Percentiles rank a stretch among this genome's conserved stretches.
phyloP scores from a whole-genome alignment of 2,888 invertebrate genomes.

The Myopa tessellatipennis region DNA sequence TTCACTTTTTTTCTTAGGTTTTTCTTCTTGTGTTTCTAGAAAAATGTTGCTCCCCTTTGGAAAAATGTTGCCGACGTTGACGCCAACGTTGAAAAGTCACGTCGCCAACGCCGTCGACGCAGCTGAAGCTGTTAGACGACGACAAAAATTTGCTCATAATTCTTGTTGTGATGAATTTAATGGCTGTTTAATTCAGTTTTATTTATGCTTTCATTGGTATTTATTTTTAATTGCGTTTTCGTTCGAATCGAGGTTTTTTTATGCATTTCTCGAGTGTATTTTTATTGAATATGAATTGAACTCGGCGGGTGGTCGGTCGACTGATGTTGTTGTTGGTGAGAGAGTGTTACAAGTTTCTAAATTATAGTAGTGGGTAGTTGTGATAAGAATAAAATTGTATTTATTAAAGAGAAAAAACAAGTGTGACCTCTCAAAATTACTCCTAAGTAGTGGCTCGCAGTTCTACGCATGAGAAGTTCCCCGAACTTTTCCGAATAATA shows the following conservation, averaged over 20 bases:
- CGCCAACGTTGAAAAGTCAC: neutral
- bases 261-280: neutral
- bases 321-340: neutral
- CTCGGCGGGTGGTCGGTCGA: conserved; percentile 10
- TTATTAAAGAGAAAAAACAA: no score
- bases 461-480: no score
- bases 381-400: no score
- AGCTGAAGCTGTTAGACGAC: neutral
- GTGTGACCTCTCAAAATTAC: no score
- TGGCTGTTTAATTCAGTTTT: conserved; percentile 15
- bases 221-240: conserved; percentile 48
- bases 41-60: conserved; percentile 11
- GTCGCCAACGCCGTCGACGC: neutral
- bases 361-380: no score
- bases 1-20: neutral
- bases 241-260: conserved; percentile 33
- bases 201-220: conserved; percentile 45
- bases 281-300: neutral
- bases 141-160: conserved; percentile 4
- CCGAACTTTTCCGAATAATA: no score
- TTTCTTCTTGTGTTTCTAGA: neutral
- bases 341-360: no score
- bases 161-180: conserved; percentile 1
- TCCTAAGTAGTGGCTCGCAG: no score
- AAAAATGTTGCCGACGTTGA: neutral